Percentiles rank a stretch among this genome's conserved stretches.
phyloP scores from a whole-genome alignment of 2,797 vertebrate genomes.

The Rhabdophis nuchalis region DNA sequence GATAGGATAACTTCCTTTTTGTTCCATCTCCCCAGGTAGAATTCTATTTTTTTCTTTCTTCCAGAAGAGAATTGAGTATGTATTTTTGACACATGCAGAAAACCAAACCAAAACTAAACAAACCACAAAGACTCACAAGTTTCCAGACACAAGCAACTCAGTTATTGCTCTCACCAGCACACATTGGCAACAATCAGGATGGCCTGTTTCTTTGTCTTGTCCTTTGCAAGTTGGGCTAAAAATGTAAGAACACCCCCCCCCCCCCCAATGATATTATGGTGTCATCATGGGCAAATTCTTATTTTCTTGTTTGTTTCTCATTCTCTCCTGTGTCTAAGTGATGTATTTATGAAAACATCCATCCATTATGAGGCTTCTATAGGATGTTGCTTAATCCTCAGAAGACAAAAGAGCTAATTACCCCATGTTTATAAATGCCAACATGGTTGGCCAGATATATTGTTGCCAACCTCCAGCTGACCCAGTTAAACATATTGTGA shows the following conservation, averaged over 20 bases:
- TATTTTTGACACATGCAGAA: constrained; percentile 52
- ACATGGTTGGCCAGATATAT: not conserved
- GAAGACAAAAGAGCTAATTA: not conserved
- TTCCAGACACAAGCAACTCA: not conserved
- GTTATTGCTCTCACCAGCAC: not conserved
- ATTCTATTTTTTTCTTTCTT: constrained; percentile 48
- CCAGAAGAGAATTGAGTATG: constrained; percentile 53
- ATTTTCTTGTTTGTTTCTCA: not conserved
- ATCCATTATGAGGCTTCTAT: not conserved
- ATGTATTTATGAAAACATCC: not conserved
- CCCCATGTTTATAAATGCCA: not conserved
- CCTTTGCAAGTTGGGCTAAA: not conserved
- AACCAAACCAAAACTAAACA: not conserved
- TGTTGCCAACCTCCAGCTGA: not conserved
- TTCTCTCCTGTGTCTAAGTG: not conserved
- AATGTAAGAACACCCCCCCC: not conserved
- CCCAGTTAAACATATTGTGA: not conserved
- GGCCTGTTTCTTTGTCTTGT: not conserved
- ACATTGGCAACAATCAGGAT: not conserved
- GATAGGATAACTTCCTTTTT: constrained; percentile 34
- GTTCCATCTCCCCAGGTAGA: constrained; percentile 41
- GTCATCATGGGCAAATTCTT: not conserved
- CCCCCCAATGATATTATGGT: not conserved
- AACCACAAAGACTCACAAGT: constrained; percentile 41
- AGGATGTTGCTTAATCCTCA: not conserved